These are phyloP conservation scores for Alethe diademata DNA, from an alignment of 2,113 vertebrate genomes.

Conservation along the genomic window DNA sequence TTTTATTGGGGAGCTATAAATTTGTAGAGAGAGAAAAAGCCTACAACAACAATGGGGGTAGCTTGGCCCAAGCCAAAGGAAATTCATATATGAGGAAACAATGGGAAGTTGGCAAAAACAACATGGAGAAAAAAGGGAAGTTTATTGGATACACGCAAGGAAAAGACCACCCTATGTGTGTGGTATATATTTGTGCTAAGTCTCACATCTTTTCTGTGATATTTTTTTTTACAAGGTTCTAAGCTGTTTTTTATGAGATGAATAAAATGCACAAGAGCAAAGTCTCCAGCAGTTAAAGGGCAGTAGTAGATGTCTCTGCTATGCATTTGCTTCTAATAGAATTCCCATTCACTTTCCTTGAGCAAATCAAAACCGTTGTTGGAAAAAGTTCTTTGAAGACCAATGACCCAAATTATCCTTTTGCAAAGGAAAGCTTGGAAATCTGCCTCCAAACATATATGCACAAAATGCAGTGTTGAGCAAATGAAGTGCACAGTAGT, in stretches of 20 bases:
- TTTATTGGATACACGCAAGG: background rate
- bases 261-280: conserved; percentile 59
- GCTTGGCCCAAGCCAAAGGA: background rate
- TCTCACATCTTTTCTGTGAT: conserved; percentile 52
- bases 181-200: conserved; percentile 44
- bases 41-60: background rate
- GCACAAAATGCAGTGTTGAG: background rate
- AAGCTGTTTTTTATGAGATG: conserved; percentile 64
- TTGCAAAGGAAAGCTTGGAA: conserved; percentile 30
- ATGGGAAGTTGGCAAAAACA: conserved; percentile 1
- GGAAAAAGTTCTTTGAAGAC: conserved; percentile 33
- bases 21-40: background rate
- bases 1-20: conserved; percentile 5
- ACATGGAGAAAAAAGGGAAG: background rate
- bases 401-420: conserved; percentile 24
- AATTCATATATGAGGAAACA: conserved; percentile 12
- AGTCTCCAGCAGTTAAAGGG: conserved; percentile 44
- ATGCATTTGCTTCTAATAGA: conserved; percentile 57
- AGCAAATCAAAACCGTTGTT: background rate
- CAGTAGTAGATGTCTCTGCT: conserved; percentile 27
- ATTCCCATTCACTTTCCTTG: conserved; percentile 38
- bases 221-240: conserved; percentile 54
- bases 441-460: background rate
- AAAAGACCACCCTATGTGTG: background rate
- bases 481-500: background rate